Conservation (phyloP, 92 coral and sea anemone genomes). For the Palythoa caribaeorum region DNA sequence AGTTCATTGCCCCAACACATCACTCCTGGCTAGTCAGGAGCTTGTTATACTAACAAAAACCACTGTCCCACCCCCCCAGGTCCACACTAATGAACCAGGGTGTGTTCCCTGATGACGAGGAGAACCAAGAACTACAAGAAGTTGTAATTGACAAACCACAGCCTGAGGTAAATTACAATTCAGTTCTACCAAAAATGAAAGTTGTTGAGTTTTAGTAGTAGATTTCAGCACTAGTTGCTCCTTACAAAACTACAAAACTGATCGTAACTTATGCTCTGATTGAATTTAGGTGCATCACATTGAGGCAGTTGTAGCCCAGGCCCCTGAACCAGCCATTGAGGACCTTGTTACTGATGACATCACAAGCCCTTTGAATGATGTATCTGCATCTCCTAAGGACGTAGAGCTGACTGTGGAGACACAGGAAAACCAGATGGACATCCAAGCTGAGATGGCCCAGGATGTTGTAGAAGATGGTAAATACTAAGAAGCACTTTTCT, state of each 20-base stretch:
- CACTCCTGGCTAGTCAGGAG: background rate
- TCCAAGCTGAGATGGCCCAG: background rate
- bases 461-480: constrained; percentile 19
- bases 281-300: constrained; percentile 14
- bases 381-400: background rate
- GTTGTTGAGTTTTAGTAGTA: background rate
- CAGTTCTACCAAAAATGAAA: background rate
- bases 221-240: background rate
- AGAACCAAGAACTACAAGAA: constrained; percentile 82
- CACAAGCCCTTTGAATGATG: constrained; percentile 12
- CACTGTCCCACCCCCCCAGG: background rate
- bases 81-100: constrained; percentile 35
- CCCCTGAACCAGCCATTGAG: constrained; percentile 22
- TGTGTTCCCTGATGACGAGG: constrained; percentile 58
- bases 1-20: too few species aligned
- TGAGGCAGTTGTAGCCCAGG: constrained; percentile 25
- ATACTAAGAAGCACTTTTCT: background rate
- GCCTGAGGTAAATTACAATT: constrained; percentile 61
- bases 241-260: background rate
- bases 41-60: background rate
- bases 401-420: constrained; percentile 27
- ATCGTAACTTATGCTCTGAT: background rate
- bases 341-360: constrained; percentile 14
- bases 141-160: constrained; percentile 91
- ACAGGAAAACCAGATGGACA: constrained; percentile 17